Conservation (phyloP, 2,113 vertebrate genomes). For the Polyodon spathula region DNA sequence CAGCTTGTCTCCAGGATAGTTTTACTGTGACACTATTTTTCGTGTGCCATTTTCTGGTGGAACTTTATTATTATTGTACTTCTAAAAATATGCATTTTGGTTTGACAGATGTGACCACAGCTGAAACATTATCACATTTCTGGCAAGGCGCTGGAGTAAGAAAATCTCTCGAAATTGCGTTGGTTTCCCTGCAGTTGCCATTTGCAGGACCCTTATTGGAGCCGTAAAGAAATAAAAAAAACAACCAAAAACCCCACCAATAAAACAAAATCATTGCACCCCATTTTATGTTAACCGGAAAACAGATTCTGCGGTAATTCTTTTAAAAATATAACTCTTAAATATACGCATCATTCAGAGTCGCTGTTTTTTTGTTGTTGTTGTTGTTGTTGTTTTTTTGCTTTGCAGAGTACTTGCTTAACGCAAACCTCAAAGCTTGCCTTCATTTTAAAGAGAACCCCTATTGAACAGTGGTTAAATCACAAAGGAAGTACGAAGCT, state of each 20-base stretch:
- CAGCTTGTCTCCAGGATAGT: slow-evolving; percentile 15
- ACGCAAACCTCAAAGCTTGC: slow-evolving; percentile 48
- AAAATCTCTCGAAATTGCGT: too few relatives aligned
- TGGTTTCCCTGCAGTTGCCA: slow-evolving; percentile 3
- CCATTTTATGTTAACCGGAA: slow-evolving; percentile 22
- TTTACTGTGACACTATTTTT: slow-evolving; percentile 20
- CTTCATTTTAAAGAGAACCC: slow-evolving; percentile 63
- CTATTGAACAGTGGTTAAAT: slow-evolving; percentile 49
- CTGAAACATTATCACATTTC: slow-evolving; percentile 16
- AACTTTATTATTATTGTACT: slow-evolving; percentile 32
- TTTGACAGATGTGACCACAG: slow-evolving; percentile 25
- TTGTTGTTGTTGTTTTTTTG: slow-evolving; percentile 24
- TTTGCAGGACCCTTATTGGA: slow-evolving; percentile 27
- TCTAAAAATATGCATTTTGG: slow-evolving; percentile 21
- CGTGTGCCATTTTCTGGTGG: slow-evolving; percentile 27
- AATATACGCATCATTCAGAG: slow-evolving; percentile 27
- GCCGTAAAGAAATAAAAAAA: too few relatives aligned
- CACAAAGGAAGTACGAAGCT: slow-evolving; percentile 20
- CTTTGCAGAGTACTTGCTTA: slow-evolving; percentile 36
- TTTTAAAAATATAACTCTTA: slow-evolving; percentile 14
- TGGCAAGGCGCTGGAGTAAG: too few relatives aligned
- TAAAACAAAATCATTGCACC: slow-evolving; percentile 21
- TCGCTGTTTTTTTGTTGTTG: slow-evolving; percentile 34
- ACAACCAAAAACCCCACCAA: too few relatives aligned
- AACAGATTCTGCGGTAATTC: slow-evolving; percentile 18